Evolutionary conservation across 2,113 vertebrate species (phyloP).

Genomic region (Trinectes maculatus): DNA sequence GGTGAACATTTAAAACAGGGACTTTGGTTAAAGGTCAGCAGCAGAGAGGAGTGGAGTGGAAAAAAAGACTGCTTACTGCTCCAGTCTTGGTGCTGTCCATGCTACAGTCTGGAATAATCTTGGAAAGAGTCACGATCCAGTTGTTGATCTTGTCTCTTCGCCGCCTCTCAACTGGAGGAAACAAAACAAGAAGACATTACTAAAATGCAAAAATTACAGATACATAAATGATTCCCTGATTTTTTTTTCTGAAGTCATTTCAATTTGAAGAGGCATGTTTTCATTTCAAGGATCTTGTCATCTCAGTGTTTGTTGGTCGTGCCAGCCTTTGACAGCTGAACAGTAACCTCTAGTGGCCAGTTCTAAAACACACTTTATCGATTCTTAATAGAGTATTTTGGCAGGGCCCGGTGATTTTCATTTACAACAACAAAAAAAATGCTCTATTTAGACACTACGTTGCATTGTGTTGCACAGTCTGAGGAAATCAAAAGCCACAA

Average conservation of each 20-base stretch:
- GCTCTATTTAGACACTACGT: constrained; percentile 28
- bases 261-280: not conserved
- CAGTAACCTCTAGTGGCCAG: constrained; percentile 72
- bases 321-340: constrained; percentile 44
- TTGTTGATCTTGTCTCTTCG: constrained; percentile 95
- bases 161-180: constrained; percentile 86
- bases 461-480: constrained; percentile 32
- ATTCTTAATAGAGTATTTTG: constrained; percentile 26
- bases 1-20: not conserved
- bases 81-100: constrained; percentile 90
- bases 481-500: constrained; percentile 63
- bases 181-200: not conserved
- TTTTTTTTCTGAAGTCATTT: not conserved
- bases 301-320: not conserved
- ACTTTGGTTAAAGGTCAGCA: too few relatives aligned
- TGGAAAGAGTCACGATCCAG: constrained; percentile 93
- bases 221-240: too few relatives aligned
- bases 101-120: constrained; percentile 93
- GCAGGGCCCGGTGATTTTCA: constrained; percentile 36
- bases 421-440: constrained; percentile 28
- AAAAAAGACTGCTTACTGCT: constrained; percentile 80
- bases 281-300: constrained; percentile 1
- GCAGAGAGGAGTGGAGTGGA: not conserved
- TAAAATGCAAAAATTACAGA: not conserved
- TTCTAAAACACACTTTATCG: not conserved